phyloP scores from a whole-genome alignment of 92 coral and sea anemone genomes.

The Porites cylindrica region DNA sequence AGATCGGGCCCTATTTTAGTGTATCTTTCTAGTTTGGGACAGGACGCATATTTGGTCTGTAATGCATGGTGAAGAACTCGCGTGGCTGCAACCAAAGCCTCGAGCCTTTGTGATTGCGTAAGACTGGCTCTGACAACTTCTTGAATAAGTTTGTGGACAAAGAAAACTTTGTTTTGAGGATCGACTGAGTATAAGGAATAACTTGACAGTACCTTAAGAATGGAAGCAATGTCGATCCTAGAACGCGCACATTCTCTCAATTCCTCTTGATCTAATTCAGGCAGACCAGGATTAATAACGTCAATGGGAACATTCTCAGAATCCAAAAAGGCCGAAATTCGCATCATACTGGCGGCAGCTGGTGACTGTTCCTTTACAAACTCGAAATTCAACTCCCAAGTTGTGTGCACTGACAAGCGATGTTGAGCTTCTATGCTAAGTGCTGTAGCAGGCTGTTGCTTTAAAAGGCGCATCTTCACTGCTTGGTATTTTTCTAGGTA shows the following conservation, averaged over 20 bases:
- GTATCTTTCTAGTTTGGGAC: no score
- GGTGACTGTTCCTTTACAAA: not conserved
- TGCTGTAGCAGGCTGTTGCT: conserved; percentile 14
- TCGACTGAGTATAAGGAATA: conserved; percentile 24
- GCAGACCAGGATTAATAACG: not conserved
- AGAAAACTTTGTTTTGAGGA: not conserved
- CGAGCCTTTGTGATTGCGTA: not conserved
- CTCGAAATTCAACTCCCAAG: conserved; percentile 65
- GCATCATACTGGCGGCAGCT: not conserved
- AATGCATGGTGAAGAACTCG: conserved; percentile 10
- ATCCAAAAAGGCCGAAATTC: not conserved
- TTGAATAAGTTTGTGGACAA: conserved; percentile 23
- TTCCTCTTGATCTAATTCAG: conserved; percentile 23
- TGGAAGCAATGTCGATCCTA: conserved; percentile 5
- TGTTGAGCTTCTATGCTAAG: conserved; percentile 41
- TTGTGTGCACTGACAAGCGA: conserved; percentile 59
- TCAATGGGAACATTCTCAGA: conserved; percentile 5
- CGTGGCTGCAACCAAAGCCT: not conserved
- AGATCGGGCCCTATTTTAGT: no score
- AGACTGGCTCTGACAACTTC: conserved; percentile 31
- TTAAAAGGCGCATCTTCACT: not conserved
- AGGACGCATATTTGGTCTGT: no score
- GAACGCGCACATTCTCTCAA: conserved; percentile 12
- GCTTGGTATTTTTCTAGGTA: no score
- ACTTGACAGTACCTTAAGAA: conserved; percentile 1